Base-by-base conservation (phyloP, 2,888 invertebrate species). In the Rhagonycha lutea region DNA sequence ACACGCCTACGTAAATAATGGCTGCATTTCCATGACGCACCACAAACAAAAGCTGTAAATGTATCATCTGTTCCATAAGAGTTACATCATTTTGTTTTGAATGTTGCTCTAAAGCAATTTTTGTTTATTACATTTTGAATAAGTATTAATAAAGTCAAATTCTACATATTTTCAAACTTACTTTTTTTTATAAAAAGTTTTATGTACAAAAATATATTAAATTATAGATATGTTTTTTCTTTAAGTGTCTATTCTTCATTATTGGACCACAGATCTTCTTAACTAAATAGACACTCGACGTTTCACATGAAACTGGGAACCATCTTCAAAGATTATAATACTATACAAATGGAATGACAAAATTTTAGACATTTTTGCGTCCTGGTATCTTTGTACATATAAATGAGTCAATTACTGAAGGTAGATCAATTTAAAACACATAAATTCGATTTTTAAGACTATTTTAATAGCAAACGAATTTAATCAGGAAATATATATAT, bases 171-270 rank as follows among this genome's bases (percentile, higher is more conserved):
- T 86, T 86, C 87, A 86, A 87, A 87, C 85, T 87, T 87, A 87
- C 87, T 87, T 87, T 87, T 87, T 87, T 85, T 87, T 87, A 87
- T 87, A 87, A 87, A 87, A 47, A 86, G 87, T 86, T 87, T 84
- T 83, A 83, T 87, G 86, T 87, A 87, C 85, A 86, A 85, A 86
- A 86, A 87, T 86, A 86, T 86, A 86, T 68, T 26, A 68, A 26
- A 28, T 14, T 26, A 68, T 24, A 68, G 28, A 68, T 68, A 28
- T 28, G 28, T 26, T 26, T 26, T 68, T 68, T 28, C 26, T 47
- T 47, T n/a, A 47, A 47, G 47, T 47, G 47, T 47, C 47, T 47
- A 47, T 47, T 47, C n/a, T 47, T 47, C 47, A 47, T n/a, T 47
- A 2, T 47, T n/a, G n/a, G 47, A 47, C 47, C n/a, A 47, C 47